These are phyloP conservation scores for Crocodylus rhombifer DNA, from an alignment of 2,797 vertebrate species.

Conservation along the genomic window DNA sequence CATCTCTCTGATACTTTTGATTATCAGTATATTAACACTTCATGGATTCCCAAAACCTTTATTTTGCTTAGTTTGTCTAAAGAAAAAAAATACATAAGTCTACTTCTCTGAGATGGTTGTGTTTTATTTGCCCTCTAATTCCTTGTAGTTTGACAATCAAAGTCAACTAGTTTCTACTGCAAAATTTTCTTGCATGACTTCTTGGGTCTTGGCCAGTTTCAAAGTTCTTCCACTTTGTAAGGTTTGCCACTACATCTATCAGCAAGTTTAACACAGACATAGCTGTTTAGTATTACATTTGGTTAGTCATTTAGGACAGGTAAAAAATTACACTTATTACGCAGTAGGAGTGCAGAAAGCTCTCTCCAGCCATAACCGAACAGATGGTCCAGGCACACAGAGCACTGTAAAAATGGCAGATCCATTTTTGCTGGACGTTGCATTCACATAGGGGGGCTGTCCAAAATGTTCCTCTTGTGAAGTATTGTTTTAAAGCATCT, in stretches of 20 bases:
- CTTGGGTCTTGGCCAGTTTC: constrained; percentile 36
- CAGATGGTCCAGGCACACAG: no score
- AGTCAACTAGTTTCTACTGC: background rate
- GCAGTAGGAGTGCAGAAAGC: no score
- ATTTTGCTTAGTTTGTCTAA: background rate
- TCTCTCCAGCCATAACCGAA: no score
- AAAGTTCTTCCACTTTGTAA: background rate
- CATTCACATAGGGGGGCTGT: no score
- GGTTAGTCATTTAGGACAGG: background rate
- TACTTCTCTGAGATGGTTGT: constrained; percentile 14
- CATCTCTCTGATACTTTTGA: background rate
- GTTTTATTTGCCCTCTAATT: background rate
- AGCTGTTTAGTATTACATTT: constrained; percentile 34
- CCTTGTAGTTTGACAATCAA: constrained; percentile 51
- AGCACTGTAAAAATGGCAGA: no score
- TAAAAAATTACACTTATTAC: no score
- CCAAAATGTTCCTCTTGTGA: no score
- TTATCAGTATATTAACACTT: background rate
- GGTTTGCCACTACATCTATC: constrained; percentile 23
- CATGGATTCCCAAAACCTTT: background rate
- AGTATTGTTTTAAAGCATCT: no score
- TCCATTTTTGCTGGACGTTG: no score
- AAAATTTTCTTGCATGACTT: background rate
- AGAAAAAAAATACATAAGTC: background rate
- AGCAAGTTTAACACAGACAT: constrained; percentile 25